A percentile compares a stretch with the other conserved stretches of the same genome.
These are phyloP conservation scores for Onthophagus taurus DNA, from an alignment of 1,140 invertebrate species.

Conservation along the genomic window DNA sequence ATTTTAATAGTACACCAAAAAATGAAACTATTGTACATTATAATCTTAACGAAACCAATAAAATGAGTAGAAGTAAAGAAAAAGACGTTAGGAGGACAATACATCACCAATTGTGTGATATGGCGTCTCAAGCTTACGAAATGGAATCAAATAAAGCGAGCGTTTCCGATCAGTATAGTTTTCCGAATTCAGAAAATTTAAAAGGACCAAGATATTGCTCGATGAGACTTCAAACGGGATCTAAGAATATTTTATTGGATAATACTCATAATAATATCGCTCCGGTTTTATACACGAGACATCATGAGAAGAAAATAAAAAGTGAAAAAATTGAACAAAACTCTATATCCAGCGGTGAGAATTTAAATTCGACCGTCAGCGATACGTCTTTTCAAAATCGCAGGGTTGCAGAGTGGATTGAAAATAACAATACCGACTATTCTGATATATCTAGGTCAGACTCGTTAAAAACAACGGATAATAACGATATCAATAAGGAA, in stretches of 20 bases:
- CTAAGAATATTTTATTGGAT: constrained; percentile 68
- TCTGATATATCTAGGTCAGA: constrained; percentile 27
- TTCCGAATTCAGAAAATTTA: constrained; percentile 35
- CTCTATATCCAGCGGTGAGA: constrained; percentile 22
- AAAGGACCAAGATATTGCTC: constrained; percentile 60
- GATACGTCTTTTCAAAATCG: constrained; percentile 28
- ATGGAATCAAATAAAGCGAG: constrained; percentile 19
- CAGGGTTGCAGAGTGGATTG: constrained; percentile 31
- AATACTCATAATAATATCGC: constrained; percentile 58
- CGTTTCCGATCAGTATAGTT: neutral
- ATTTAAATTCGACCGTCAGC: constrained; percentile 21
- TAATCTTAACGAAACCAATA: too few relatives aligned
- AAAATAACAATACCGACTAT: constrained; percentile 23
- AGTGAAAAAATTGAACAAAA: constrained; percentile 13
- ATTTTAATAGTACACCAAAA: too few relatives aligned
- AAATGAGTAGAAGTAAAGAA: neutral
- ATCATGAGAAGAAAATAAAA: constrained; percentile 26
- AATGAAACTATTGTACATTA: too few relatives aligned
- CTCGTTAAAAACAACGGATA: constrained; percentile 11
- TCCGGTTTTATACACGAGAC: constrained; percentile 57
- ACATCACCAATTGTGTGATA: constrained; percentile 50
- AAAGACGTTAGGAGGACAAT: constrained; percentile 19
- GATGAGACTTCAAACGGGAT: constrained; percentile 58
- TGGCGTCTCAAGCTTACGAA: constrained; percentile 19
- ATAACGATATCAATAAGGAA: constrained; percentile 19